phyloP scores from a whole-genome alignment of 1,140 invertebrate species.

The Dendrolimus kikuchii region DNA sequence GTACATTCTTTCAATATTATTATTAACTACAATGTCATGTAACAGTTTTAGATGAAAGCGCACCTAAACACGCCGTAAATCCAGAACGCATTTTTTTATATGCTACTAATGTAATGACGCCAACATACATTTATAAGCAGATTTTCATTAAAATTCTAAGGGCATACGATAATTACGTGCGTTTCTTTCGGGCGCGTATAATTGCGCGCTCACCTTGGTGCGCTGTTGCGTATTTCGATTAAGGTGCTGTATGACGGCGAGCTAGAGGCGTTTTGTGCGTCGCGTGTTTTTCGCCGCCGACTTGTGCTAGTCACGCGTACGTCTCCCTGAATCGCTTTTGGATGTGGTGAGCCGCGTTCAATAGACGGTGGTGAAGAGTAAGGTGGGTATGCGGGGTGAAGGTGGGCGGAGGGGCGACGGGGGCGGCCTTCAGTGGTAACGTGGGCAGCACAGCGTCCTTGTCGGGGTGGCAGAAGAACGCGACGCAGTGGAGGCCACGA shows the following conservation, averaged over 20 bases:
- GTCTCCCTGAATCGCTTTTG: conserved; percentile 80
- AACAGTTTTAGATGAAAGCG: too few species aligned
- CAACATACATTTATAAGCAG: too few species aligned
- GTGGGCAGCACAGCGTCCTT: conserved; percentile 73
- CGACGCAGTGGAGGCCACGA: conserved; percentile 79
- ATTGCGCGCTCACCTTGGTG: background rate
- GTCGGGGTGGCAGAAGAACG: conserved; percentile 85
- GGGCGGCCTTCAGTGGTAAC: conserved; percentile 69
- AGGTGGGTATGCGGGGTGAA: conserved; percentile 44
- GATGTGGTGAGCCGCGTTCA: conserved; percentile 79
- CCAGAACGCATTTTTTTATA: too few species aligned
- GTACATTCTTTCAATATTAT: too few species aligned
- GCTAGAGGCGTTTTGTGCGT: conserved; percentile 23
- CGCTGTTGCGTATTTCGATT: background rate
- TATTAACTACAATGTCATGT: too few species aligned
- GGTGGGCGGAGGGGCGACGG: conserved; percentile 38
- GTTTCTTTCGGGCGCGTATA: too few species aligned
- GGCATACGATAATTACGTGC: too few species aligned
- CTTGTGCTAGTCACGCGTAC: conserved; percentile 73
- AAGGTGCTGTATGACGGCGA: conserved; percentile 29
- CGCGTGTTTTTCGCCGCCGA: conserved; percentile 19
- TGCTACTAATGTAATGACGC: too few species aligned
- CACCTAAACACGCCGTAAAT: too few species aligned
- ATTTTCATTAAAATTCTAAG: too few species aligned
- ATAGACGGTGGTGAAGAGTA: conserved; percentile 70